These are phyloP conservation scores for Hylia prasina DNA, from an alignment of 2,113 vertebrate genomes.

Conservation along the genomic window DNA sequence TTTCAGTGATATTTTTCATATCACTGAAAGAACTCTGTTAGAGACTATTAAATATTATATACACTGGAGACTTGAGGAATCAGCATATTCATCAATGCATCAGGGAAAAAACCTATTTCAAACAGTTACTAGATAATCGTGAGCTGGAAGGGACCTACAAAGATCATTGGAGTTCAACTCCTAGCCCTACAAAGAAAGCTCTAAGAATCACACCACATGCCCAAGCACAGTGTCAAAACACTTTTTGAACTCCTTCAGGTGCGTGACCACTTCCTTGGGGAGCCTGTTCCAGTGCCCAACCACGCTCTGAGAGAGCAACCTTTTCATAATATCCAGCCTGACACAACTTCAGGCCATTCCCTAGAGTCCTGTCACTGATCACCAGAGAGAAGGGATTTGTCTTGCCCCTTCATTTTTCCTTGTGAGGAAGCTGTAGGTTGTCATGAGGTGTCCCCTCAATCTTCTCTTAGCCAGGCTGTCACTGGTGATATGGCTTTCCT, in stretches of 20 bases:
- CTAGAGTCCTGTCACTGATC: not conserved
- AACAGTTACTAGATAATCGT: not conserved
- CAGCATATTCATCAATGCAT: not conserved
- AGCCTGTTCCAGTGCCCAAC: not conserved
- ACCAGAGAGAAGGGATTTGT: not conserved
- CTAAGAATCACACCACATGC: not conserved
- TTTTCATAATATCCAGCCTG: not conserved
- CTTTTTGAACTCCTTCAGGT: not conserved
- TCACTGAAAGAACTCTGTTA: not conserved
- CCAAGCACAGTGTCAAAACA: not conserved
- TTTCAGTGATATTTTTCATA: too few relatives aligned
- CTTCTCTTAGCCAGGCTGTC: not conserved
- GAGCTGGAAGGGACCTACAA: not conserved
- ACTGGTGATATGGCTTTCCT: not conserved
- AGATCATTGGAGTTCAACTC: accelerated
- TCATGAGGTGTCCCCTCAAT: not conserved
- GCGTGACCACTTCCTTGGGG: not conserved
- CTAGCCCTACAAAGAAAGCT: not conserved
- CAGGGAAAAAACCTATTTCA: not conserved
- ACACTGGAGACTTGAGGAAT: not conserved
- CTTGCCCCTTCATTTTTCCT: not conserved
- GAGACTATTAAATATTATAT: not conserved
- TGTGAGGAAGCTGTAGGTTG: not conserved
- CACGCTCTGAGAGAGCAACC: not conserved
- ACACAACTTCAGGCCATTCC: not conserved